Evolutionary conservation across 2,113 vertebrate genomes (phyloP).

Genomic region (human (Homo sapiens)): DNA sequence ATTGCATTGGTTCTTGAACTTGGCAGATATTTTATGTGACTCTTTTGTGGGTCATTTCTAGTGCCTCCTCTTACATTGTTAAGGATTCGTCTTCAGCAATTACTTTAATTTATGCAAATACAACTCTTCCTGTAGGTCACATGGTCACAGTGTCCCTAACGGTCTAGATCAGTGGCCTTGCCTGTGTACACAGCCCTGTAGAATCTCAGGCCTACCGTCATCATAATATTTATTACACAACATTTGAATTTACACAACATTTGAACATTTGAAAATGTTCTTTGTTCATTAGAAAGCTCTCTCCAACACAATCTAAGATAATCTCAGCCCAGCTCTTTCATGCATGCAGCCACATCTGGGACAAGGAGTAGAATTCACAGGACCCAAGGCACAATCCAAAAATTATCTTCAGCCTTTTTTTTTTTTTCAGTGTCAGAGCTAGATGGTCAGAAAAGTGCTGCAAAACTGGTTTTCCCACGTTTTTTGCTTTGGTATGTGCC

Average conservation of each 20-base stretch:
- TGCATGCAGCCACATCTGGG: neutral
- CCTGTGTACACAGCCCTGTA: neutral
- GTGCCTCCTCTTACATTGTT: neutral
- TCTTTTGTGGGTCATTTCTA: neutral
- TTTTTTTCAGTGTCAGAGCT: neutral
- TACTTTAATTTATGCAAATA: neutral
- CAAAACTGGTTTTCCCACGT: neutral
- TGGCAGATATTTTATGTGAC: neutral
- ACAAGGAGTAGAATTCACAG: neutral
- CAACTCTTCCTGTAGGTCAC: neutral
- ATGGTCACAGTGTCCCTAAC: accelerated
- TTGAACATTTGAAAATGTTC: no score
- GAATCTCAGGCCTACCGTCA: no score
- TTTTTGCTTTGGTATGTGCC: neutral
- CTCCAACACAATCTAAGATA: neutral
- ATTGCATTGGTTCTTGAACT: neutral
- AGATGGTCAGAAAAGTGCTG: neutral
- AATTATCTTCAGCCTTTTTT: neutral
- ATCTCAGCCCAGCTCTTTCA: neutral
- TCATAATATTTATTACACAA: neutral
- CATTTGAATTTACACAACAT: neutral
- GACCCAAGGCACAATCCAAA: neutral
- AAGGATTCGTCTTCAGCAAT: neutral
- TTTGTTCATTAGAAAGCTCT: neutral
- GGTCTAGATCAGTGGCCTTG: neutral